Evolutionary conservation across 2,888 invertebrate genomes (phyloP).

Genomic region (Orthosia gracilis): DNA sequence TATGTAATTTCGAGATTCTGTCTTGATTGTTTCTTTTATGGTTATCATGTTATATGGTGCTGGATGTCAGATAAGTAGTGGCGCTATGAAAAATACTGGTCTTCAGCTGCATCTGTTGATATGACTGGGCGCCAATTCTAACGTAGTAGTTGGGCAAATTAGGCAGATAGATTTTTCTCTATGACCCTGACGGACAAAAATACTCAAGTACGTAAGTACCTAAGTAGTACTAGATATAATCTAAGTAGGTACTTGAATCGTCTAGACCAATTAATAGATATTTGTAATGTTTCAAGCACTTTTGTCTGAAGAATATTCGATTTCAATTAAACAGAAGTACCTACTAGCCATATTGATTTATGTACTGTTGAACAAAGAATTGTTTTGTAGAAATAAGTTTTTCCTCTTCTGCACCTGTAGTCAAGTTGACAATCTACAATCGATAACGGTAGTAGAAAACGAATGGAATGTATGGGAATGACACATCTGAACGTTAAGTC

Average conservation of each 20-base stretch:
- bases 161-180: not conserved
- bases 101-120: too few relatives aligned
- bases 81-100: too few relatives aligned
- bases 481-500: too few relatives aligned
- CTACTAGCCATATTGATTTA: not conserved
- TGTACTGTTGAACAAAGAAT: not conserved
- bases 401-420: too few relatives aligned
- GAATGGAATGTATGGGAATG: too few relatives aligned
- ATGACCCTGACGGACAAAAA: not conserved
- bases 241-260: slow-evolving; percentile 3
- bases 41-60: too few relatives aligned
- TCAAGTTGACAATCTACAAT: too few relatives aligned
- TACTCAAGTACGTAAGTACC: not conserved
- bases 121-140: not conserved
- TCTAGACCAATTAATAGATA: slow-evolving; percentile 18
- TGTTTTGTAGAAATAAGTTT: not conserved
- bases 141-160: not conserved
- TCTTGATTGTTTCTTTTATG: too few relatives aligned
- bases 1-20: too few relatives aligned
- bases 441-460: too few relatives aligned
- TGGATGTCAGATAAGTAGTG: too few relatives aligned
- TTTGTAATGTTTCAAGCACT: not conserved
- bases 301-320: not conserved
- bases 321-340: not conserved
- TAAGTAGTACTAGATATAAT: not conserved